Evolutionary conservation across 92 coral and sea anemone genomes (phyloP).

Genomic region (Palythoa heliodiscus): DNA sequence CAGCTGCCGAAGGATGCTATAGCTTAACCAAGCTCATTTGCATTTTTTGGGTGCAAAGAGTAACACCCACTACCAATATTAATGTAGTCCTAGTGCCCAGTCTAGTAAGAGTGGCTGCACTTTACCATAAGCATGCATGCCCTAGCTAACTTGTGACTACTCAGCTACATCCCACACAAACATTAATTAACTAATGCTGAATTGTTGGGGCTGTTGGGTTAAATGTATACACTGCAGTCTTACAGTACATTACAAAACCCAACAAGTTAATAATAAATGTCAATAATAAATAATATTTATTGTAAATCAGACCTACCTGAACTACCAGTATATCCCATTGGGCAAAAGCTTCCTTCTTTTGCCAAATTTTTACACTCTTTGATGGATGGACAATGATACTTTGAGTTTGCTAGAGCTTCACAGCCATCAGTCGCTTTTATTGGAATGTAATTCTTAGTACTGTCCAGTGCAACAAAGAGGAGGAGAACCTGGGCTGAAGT

Average conservation of each 20-base stretch:
- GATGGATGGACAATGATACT: slow-evolving; percentile 53
- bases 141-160: too few relatives aligned
- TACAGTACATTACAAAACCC: too few relatives aligned
- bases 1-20: too few relatives aligned
- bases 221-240: too few relatives aligned
- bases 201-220: background rate
- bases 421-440: slow-evolving; percentile 63
- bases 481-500: slow-evolving; percentile 37
- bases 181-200: too few relatives aligned
- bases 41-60: too few relatives aligned
- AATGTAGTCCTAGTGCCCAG: too few relatives aligned
- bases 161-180: too few relatives aligned
- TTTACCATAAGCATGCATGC: too few relatives aligned
- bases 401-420: slow-evolving; percentile 55
- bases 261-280: background rate
- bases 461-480: slow-evolving; percentile 63
- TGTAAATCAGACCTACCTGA: slow-evolving; percentile 11
- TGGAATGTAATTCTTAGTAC: slow-evolving; percentile 55
- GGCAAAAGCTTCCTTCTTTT: slow-evolving; percentile 51
- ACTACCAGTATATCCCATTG: slow-evolving; percentile 36
- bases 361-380: slow-evolving; percentile 57
- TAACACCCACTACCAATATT: too few relatives aligned
- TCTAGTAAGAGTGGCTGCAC: too few relatives aligned
- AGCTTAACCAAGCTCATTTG: too few relatives aligned
- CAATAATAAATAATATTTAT: background rate